Conservation (phyloP, 2,113 vertebrate species). For the Chinchilla lanigera region DNA sequence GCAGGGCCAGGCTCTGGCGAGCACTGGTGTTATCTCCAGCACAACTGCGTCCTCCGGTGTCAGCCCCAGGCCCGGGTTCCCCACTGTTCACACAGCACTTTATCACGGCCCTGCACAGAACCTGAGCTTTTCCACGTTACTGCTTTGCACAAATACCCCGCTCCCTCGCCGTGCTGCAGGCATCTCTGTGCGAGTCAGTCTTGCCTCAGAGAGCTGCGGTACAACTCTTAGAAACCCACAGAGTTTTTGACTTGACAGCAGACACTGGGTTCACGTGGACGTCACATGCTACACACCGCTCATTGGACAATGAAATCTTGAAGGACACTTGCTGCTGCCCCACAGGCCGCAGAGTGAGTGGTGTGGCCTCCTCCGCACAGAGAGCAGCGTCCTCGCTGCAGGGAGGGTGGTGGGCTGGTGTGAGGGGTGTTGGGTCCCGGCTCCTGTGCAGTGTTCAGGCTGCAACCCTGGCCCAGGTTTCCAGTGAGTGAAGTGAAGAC, state of each 20-base stretch:
- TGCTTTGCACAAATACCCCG: too few relatives aligned
- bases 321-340: background rate
- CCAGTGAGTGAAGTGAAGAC: too few relatives aligned
- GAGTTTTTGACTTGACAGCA: background rate
- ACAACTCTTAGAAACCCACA: background rate
- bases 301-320: background rate
- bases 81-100: too few relatives aligned
- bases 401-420: background rate
- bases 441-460: background rate
- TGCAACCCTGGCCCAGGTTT: background rate
- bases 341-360: constrained; percentile 9
- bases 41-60: background rate
- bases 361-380: background rate
- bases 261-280: background rate
- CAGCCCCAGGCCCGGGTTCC: background rate
- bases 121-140: too few relatives aligned
- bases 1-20: constrained; percentile 62
- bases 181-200: too few relatives aligned
- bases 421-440: background rate
- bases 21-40: constrained; percentile 27
- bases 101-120: too few relatives aligned
- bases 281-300: background rate
- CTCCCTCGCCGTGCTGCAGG: too few relatives aligned
- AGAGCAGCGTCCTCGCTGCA: background rate
- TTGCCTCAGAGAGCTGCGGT: too few relatives aligned